These are phyloP conservation scores for Pantherophis vulpinus DNA, from an alignment of 2,797 vertebrate species.

Conservation along the genomic window DNA sequence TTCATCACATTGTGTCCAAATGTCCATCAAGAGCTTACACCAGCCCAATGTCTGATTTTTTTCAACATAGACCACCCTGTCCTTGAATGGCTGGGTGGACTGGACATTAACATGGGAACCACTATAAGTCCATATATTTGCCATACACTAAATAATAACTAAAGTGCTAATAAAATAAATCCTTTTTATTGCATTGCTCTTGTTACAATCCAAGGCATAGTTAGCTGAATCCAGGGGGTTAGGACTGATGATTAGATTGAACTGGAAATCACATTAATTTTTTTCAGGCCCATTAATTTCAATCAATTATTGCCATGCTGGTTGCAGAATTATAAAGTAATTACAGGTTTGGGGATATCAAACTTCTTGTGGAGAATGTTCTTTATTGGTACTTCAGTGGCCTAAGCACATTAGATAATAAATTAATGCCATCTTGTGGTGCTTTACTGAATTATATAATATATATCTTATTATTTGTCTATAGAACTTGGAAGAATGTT, in stretches of 20 bases:
- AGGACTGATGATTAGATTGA: background rate
- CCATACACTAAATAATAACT: too few species aligned
- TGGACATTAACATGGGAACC: too few species aligned
- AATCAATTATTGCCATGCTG: background rate
- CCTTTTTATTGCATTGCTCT: background rate
- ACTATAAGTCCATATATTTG: too few species aligned
- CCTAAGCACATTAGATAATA: background rate
- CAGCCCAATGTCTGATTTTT: too few species aligned
- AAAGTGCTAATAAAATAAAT: background rate
- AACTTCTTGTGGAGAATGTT: background rate
- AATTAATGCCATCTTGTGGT: constrained; percentile 65
- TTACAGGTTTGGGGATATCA: background rate
- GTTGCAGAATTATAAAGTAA: background rate
- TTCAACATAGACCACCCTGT: too few species aligned
- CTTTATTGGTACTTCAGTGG: background rate
- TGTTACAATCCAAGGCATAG: background rate
- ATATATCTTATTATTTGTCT: background rate
- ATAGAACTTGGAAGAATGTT: background rate
- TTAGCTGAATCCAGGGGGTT: background rate
- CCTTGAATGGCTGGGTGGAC: too few species aligned
- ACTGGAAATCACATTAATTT: background rate
- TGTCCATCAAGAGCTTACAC: too few species aligned
- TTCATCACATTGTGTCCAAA: too few species aligned
- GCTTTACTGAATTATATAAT: background rate
- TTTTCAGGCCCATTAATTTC: background rate